Evolutionary conservation across 2,888 invertebrate species (phyloP).

Genomic region (Drosophila demipolita): DNA sequence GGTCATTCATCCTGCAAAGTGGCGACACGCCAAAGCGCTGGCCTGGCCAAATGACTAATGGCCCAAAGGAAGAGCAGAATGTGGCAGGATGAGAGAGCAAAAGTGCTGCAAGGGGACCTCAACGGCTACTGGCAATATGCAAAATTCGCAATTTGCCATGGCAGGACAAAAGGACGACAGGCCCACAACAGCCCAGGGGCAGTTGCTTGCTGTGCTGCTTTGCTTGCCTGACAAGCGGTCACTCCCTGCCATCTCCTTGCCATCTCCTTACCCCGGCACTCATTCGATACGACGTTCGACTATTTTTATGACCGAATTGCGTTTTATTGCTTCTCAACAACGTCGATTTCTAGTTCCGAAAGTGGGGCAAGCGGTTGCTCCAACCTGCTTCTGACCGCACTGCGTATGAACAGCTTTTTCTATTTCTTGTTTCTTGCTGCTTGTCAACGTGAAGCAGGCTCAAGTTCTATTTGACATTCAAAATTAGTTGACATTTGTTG

Average conservation of each 20-base stretch:
- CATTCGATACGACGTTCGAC: slow-evolving; percentile 66
- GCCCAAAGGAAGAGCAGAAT: slow-evolving; percentile 26
- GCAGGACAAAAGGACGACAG: slow-evolving; percentile 32
- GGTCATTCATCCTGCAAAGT: slow-evolving; percentile 81
- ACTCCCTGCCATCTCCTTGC: slow-evolving; percentile 15
- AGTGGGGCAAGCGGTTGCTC: slow-evolving; percentile 41
- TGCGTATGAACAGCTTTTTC: slow-evolving; percentile 43
- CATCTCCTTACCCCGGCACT: slow-evolving; percentile 31
- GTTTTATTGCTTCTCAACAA: slow-evolving; percentile 75
- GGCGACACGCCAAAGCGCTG: slow-evolving; percentile 77
- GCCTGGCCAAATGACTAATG: slow-evolving; percentile 71
- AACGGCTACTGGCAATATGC: slow-evolving; percentile 71
- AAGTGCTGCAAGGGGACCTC: slow-evolving; percentile 40
- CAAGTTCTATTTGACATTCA: slow-evolving; percentile 59
- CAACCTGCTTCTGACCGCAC: slow-evolving; percentile 22
- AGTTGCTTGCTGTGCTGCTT: slow-evolving; percentile 21
- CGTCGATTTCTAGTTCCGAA: slow-evolving; percentile 43
- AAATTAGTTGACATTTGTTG: slow-evolving; percentile 72
- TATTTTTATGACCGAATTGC: slow-evolving; percentile 82
- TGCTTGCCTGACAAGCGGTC: slow-evolving; percentile 1
- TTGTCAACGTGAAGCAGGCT: slow-evolving; percentile 12
- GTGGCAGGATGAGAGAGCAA: slow-evolving; percentile 30
- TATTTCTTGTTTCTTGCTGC: background rate
- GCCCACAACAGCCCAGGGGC: slow-evolving; percentile 33
- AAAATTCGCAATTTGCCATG: slow-evolving; percentile 78